A percentile compares a stretch with the other conserved stretches of the same genome.
Conservation (phyloP, 2,113 vertebrate species). For the Carollia perspicillata region DNA sequence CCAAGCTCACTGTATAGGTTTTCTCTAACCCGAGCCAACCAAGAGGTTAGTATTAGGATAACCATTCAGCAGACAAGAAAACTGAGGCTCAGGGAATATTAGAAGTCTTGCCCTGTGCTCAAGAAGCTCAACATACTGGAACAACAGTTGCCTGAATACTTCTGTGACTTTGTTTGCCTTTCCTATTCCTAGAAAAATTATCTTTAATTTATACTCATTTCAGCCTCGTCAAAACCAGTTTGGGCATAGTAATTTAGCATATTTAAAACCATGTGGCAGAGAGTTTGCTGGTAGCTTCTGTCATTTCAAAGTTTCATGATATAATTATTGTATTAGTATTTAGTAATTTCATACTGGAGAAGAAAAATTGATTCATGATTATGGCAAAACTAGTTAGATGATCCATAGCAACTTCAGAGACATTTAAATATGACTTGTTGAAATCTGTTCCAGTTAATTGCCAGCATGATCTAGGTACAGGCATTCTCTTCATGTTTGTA, state of each 20-base stretch:
- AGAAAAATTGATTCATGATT: background rate
- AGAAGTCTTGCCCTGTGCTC: background rate
- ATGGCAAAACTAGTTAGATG: background rate
- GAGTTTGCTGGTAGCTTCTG: background rate
- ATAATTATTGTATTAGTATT: background rate
- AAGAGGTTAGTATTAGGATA: background rate
- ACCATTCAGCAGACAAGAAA: background rate
- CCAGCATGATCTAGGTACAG: background rate
- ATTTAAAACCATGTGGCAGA: background rate
- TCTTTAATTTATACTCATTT: background rate
- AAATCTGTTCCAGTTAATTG: background rate
- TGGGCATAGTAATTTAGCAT: background rate
- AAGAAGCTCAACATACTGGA: background rate
- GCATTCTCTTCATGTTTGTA: background rate
- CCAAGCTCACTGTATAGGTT: background rate
- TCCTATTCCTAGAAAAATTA: background rate
- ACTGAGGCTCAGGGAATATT: background rate
- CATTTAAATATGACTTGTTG: background rate
- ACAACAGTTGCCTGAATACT: accelerated
- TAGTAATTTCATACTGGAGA: background rate
- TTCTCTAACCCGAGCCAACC: background rate
- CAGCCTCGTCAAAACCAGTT: background rate
- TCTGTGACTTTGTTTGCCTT: background rate
- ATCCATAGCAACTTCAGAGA: background rate
- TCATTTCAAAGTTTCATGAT: background rate